Base-by-base conservation (phyloP, 1,140 invertebrate species). In the Lucilia sericata region DNA sequence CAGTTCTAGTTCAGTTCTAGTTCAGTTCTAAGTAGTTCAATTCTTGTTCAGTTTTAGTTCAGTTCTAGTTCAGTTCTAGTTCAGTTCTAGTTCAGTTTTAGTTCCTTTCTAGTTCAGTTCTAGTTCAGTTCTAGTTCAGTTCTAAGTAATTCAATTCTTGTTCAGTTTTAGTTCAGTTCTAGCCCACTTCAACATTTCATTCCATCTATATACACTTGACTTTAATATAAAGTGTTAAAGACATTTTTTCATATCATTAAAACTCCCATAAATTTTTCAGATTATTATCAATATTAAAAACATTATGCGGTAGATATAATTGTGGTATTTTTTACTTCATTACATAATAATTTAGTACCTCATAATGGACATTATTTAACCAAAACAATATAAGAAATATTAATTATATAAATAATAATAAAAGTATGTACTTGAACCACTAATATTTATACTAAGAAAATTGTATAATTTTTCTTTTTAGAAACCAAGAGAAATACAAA, bases 231-330 rank as follows among this genome's bases (percentile, higher is more conserved):
- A 21, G 65, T 70, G 65, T 21, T 21, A 70, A 70, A 21, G 65
- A 70, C 19, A 70, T 70, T 21, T 70, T 70, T 70, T 70, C 65
- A 21, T 21, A 70, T 70, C 65, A 70, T 70, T 70, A 70, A 12
- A 21, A 70, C 21, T 7, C 65, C n/a, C 21, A 70, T 70, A 70
- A 70, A 25, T 25, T 8, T 25, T 70, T 9, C 3, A 10, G 21
- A 70, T 70, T 19, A 21, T 70, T 70, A 21, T 70, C 65, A 21
- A 42, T 21, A 21, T 21, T 30, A 30, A 60, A 70, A 25, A 19
- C 65, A 70, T 70, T 70, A 70, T 21, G 65, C 65, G 65, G 65
- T 70, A 70, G n/a, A 70, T 10, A 70, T 70, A 70, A 70, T 70
- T 70, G 65, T 25, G n/a, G 65, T 25, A 19, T 19, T 70, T 60